phyloP scores from a whole-genome alignment of 1,140 invertebrate genomes.

The Papilio glaucus region DNA sequence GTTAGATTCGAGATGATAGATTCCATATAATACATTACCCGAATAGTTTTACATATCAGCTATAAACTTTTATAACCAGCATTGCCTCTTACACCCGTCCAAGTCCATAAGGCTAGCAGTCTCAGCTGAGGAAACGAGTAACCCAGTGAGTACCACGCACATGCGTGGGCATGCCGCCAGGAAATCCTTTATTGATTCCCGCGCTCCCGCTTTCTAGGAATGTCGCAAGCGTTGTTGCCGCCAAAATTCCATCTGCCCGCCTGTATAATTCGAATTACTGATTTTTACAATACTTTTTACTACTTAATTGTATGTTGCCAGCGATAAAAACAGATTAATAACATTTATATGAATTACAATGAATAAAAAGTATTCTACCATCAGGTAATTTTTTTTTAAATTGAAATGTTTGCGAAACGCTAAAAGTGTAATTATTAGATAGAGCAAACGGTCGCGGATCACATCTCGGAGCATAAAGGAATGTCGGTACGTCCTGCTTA shows the following conservation, averaged over 20 bases:
- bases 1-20: not conserved
- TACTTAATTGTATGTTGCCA: not conserved
- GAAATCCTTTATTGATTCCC: slow-evolving; percentile 83
- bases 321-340: not conserved
- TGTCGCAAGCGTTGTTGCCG: slow-evolving; percentile 76
- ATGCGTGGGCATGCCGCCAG: slow-evolving; percentile 81
- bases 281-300: slow-evolving; percentile 51
- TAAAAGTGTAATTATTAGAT: slow-evolving; percentile 26
- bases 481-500: slow-evolving; percentile 31
- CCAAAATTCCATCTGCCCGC: slow-evolving; percentile 67
- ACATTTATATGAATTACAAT: not conserved
- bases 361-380: not conserved
- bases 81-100: not conserved
- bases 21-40: not conserved
- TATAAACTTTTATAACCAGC: not conserved
- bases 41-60: not conserved
- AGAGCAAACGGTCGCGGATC: slow-evolving; percentile 12
- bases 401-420: not conserved
- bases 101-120: not conserved
- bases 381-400: not conserved
- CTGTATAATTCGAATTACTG: slow-evolving; percentile 67
- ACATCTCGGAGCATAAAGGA: slow-evolving; percentile 17
- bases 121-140: slow-evolving; percentile 13
- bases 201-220: slow-evolving; percentile 79
- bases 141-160: slow-evolving; percentile 65